Evolutionary conservation across 2,113 vertebrate species (phyloP), one percentile per base, ranked within the genome.

Genomic region (Siniperca knerii): DNA sequence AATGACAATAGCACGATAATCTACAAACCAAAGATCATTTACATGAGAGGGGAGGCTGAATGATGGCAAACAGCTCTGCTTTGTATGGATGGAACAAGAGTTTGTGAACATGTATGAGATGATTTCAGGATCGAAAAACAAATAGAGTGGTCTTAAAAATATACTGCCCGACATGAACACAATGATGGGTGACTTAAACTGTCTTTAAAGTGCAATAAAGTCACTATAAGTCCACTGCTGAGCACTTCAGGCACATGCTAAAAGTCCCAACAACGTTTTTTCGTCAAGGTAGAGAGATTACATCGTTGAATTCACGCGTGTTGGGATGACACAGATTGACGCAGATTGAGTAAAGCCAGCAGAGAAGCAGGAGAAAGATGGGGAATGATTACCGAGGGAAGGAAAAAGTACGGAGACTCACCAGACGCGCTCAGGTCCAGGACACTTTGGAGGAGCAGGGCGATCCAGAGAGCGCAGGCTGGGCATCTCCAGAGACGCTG

Each of bases 401-500:
- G 23, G 6, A 20, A 44, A 75, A 50, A 6, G 52, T 72, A 12
- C 29, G 0, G 52, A 54, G 66, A 91, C 94, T 94, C 90, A 95
- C 95, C 93, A 44, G 93, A 88, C 66, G 91, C 92, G 84, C 83
- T 87, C 85, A 90, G 82, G 73, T 93, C 92, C 90, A 89, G 54
- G 54, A 90, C 69, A 4, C 86, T 62, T 2, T 89, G 88, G 72
- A 94, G 87, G 21, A 96, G 73, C 90, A 93, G 87, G 58, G 79
- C 55, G 88, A 92, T 71, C 91, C 92, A 92, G 4, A 93, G 87
- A 13, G 91, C 86, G 89, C 88, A 85, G 80, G 74, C 82, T 85
- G 94, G 94, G 94, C 94, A 94, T 92, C 94, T 90, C 93, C 84
- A 79, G 23, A 82, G 82, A 88, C 88, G 84, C 84, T 83, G 92